Conservation (phyloP, 1,140 invertebrate species). For the Euwallacea fornicatus region DNA sequence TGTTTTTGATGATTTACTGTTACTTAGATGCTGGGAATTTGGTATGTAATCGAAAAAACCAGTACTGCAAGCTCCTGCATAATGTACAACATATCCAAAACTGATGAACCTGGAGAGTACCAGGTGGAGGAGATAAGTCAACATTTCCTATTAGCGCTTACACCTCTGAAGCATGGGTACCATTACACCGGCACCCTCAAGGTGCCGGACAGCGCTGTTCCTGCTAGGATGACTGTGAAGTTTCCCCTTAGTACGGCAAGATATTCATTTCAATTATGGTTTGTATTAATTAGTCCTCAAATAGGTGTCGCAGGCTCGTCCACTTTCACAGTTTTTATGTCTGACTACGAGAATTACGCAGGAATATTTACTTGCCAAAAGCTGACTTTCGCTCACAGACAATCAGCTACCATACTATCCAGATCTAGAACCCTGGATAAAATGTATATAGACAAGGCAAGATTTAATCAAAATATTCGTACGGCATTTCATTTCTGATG, state of each 20-base stretch:
- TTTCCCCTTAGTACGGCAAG: slow-evolving; percentile 77
- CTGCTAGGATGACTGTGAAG: slow-evolving; percentile 70
- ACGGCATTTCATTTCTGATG: too few relatives aligned
- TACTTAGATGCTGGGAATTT: slow-evolving; percentile 72
- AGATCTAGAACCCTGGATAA: slow-evolving; percentile 69
- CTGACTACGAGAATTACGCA: slow-evolving; percentile 75
- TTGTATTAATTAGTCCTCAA: neutral
- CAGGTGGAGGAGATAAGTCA: slow-evolving; percentile 73
- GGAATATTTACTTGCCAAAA: slow-evolving; percentile 81
- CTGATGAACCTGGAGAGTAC: slow-evolving; percentile 69
- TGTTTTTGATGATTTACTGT: neutral
- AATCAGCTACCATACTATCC: slow-evolving; percentile 77
- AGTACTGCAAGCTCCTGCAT: slow-evolving; percentile 78
- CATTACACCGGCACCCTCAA: slow-evolving; percentile 72
- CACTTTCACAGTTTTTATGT: slow-evolving; percentile 71
- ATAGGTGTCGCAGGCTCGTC: slow-evolving; percentile 73
- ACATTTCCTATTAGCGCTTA: slow-evolving; percentile 67
- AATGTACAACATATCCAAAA: slow-evolving; percentile 74
- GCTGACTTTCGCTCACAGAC: slow-evolving; percentile 69
- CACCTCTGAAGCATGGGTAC: slow-evolving; percentile 73
- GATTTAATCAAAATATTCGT: neutral
- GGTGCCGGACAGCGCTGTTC: slow-evolving; percentile 66
- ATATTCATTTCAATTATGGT: neutral
- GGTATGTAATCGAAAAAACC: slow-evolving; percentile 84
- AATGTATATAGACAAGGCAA: slow-evolving; percentile 67